Base-by-base conservation (phyloP, 2,888 invertebrate species). In the Heliconius sara region DNA sequence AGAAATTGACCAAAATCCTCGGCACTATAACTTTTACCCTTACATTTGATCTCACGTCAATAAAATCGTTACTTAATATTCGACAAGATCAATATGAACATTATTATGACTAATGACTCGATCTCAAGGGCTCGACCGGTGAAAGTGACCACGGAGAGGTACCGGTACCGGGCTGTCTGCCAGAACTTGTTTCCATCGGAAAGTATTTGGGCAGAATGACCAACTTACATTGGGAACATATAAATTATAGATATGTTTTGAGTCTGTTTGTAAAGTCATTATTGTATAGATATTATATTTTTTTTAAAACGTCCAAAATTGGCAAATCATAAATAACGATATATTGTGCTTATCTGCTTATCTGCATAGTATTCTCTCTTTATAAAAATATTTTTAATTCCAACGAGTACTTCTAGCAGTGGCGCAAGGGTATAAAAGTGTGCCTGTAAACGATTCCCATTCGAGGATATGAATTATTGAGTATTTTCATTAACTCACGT, bases 111-210 rank as follows among this genome's bases (percentile, higher is more conserved):
- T 76, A 72, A 76, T n/a, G 30, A 34, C 30, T 74, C 74, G 67
- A 71, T 81, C 79, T 79, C 52, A 80, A 76, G 79, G 80, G 77
- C 78, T 67, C 57, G 76, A 25, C 57, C n/a, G 74, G 77, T 52
- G 80, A 80, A 80, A 80, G 80, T 77, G 80, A 68, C 43, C 43
- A 13, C 43, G 9, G 52, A 52, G 22, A 52, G 52, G 22, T 22
- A 7, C 52, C 47, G 80, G 68, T 79, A 67, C 67, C 68, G 63
- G 47, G 34, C 57, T 68, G 67, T 77, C 68, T 77, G 72, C 16
- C 60, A 77, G 67, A 77, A 75, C 80, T 19, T 22, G 80, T 77
- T 80, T 25, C 34, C 67, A 71, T 68, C 43, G 70, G 73, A 77
- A 80, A 80, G 77, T 70, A 47, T 67, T 75, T 74, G 10, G 74